phyloP scores from a whole-genome alignment of 1,140 invertebrate species.

The Spodoptera litura region DNA sequence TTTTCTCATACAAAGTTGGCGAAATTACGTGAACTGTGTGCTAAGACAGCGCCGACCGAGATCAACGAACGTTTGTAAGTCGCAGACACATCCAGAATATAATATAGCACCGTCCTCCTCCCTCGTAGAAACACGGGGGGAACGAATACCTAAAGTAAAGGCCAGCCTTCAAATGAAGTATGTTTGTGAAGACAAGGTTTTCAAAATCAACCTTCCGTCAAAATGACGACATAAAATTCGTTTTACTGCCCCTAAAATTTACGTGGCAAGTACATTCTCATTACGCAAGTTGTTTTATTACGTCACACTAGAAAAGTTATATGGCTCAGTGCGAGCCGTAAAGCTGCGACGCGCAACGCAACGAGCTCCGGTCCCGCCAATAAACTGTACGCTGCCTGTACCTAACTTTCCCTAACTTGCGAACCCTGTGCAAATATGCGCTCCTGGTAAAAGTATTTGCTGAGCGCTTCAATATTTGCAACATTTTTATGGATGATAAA shows the following conservation, averaged over 20 bases:
- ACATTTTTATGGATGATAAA: conserved; percentile 16
- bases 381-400: conserved; percentile 23
- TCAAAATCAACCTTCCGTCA: conserved; percentile 35
- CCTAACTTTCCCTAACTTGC: conserved; percentile 23
- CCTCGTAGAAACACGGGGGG: not conserved
- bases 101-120: not conserved
- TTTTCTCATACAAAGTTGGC: conserved; percentile 22
- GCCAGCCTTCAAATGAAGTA: conserved; percentile 20
- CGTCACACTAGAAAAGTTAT: conserved; percentile 43
- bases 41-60: not conserved
- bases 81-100: conserved; percentile 3
- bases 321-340: conserved; percentile 31
- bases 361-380: conserved; percentile 17
- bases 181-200: conserved; percentile 22
- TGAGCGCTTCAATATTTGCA: conserved; percentile 16
- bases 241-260: conserved; percentile 42
- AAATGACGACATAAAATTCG: conserved; percentile 28
- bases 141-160: not conserved
- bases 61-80: not conserved
- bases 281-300: conserved; percentile 41
- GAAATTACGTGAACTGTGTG: conserved; percentile 17
- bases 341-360: conserved; percentile 27
- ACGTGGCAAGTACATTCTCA: conserved; percentile 40
- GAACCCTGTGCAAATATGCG: conserved; percentile 33
- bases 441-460: conserved; percentile 40